Percentiles rank a stretch among this genome's conserved stretches.
Evolutionary conservation across 2,888 invertebrate species (phyloP).

Genomic region (Biston stratarius): DNA sequence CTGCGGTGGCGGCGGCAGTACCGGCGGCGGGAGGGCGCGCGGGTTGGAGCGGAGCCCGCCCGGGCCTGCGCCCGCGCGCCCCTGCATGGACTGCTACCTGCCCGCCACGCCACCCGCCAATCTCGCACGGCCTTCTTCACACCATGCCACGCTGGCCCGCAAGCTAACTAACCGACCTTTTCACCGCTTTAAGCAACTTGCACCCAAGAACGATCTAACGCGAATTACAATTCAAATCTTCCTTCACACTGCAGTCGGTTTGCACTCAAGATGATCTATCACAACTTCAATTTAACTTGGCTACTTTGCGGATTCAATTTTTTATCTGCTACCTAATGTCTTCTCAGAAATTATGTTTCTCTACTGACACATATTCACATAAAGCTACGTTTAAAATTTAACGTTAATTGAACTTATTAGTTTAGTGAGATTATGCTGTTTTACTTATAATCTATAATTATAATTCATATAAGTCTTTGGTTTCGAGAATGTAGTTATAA

Average conservation of each 20-base stretch:
- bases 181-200: slow-evolving; percentile 2
- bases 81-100: slow-evolving; percentile 79
- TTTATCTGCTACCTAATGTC: not conserved
- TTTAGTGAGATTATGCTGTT: not conserved
- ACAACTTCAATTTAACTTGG: not conserved
- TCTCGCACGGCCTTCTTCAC: slow-evolving; percentile 40
- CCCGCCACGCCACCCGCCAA: slow-evolving; percentile 63
- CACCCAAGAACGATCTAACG: slow-evolving; percentile 2
- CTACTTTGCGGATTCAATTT: not conserved
- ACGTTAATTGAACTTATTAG: not conserved
- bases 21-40: slow-evolving; percentile 82
- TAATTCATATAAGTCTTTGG: not conserved
- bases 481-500: not conserved
- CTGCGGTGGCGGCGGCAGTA: slow-evolving; percentile 80
- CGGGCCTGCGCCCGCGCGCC: slow-evolving; percentile 82
- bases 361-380: not conserved
- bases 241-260: not conserved
- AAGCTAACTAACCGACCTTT: slow-evolving; percentile 10
- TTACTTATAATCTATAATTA: not conserved
- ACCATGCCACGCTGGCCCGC: slow-evolving; percentile 34
- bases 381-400: not conserved
- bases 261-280: slow-evolving; percentile 1
- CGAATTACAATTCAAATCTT: not conserved
- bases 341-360: not conserved
- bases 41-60: slow-evolving; percentile 81